These are phyloP conservation scores for Gymnogyps californianus DNA, from an alignment of 2,113 vertebrate genomes.

Conservation along the genomic window DNA sequence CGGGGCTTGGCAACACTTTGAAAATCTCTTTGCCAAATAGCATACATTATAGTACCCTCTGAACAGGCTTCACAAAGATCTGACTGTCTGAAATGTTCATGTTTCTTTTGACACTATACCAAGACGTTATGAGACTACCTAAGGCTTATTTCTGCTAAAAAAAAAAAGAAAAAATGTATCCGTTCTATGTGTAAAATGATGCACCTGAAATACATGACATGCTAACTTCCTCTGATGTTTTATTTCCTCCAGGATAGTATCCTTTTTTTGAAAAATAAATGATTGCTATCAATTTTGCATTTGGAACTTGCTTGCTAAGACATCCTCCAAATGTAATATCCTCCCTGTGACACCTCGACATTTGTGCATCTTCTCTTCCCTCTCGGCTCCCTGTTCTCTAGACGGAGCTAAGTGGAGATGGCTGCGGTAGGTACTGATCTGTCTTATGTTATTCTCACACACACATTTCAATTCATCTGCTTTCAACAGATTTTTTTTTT, in stretches of 20 bases:
- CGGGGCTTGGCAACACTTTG: constrained; percentile 1
- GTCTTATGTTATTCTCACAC: neutral
- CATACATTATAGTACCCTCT: neutral
- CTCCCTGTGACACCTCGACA: neutral
- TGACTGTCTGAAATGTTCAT: neutral
- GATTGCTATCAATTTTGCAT: neutral
- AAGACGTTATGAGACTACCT: neutral
- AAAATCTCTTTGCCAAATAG: constrained; percentile 13
- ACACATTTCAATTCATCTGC: neutral
- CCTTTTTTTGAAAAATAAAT: neutral
- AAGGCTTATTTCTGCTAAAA: neutral
- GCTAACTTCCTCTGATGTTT: neutral
- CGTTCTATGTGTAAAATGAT: neutral
- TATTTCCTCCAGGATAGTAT: neutral
- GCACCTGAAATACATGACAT: neutral
- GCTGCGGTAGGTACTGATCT: neutral
- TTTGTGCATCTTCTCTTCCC: neutral
- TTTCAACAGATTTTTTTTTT: neutral
- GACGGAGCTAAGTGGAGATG: neutral
- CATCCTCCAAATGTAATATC: neutral
- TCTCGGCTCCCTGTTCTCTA: neutral
- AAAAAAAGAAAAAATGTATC: neutral
- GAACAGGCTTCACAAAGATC: neutral
- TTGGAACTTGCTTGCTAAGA: neutral
- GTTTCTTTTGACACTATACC: neutral